Base-by-base conservation (phyloP, 37 sponge, comb jelly and placozoan genomes). In the Beroe forskalii region DNA sequence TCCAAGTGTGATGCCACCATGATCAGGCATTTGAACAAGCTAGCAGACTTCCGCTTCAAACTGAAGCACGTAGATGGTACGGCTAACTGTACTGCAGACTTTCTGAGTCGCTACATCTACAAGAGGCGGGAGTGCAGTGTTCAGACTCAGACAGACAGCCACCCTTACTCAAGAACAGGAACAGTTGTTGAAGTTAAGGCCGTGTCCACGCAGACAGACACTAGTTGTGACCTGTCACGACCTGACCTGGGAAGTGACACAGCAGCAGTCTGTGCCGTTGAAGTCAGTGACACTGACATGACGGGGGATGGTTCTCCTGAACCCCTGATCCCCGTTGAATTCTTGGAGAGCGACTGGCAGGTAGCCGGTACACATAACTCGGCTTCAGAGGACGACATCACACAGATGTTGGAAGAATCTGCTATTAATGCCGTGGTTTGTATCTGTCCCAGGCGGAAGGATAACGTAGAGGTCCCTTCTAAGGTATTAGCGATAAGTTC, bases 31-130 rank as follows among this genome's bases (percentile, higher is more conserved):
- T 27, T 80, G 4, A 41, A 43, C 30, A 20, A 44, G 27, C 86
- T 80, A 3, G 86, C 86, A 23, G 35, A 24, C 0, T 80, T 44
- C 55, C 40, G 55, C 1, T 80, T 80, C 27, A 3, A 80, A 2
- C 25, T 80, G 20, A 3, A 80, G 86, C 86, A 80, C 31, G 0
- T 44, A 12, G n/a, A 41, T n/a, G 86, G 86, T 20, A 43, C 44
- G n/a, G 25, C 1, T 4, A 43, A 41, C 28, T 23, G 17, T 0
- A 25, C 42, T 1, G 55, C 55, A 4, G 86, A 80, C 35, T 80
- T 80, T n/a, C 30, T 80, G 28, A 28, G 30, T 14, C 37, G 86
- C 40, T 43, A 80, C 55, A 0, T 12, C 14, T 44, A 33, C 30
- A 43, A 80, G n/a, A 0, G 0, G 3, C 40, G 30, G 20, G 20